phyloP scores from a whole-genome alignment of 2,888 invertebrate genomes.

The Eilema depressum region DNA sequence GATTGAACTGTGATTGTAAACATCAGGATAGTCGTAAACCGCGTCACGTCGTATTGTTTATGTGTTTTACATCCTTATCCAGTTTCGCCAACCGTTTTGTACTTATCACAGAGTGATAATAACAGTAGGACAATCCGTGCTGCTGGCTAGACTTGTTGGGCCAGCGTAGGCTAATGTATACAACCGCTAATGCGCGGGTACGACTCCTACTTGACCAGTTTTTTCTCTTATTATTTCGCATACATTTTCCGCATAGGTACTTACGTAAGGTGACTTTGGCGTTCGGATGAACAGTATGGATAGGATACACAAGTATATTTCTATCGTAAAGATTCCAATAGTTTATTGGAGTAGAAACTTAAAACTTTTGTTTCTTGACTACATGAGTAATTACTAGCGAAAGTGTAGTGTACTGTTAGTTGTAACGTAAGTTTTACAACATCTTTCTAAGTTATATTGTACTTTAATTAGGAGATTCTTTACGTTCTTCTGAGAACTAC shows the following conservation, averaged over 20 bases:
- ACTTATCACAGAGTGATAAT: constrained; percentile 24
- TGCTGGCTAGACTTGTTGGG: not conserved
- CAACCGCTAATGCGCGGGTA: too few relatives aligned
- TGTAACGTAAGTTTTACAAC: not conserved
- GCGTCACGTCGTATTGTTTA: constrained; percentile 25
- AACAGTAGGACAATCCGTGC: not conserved
- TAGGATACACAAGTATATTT: not conserved
- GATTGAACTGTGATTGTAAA: constrained; percentile 25
- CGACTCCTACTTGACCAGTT: too few relatives aligned
- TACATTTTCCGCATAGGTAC: too few relatives aligned
- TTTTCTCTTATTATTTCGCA: too few relatives aligned
- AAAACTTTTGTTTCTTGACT: not conserved
- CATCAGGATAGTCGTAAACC: constrained; percentile 21
- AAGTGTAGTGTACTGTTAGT: not conserved
- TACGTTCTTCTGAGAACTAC: not conserved
- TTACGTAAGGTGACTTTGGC: too few relatives aligned
- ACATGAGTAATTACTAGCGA: not conserved
- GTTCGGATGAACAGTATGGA: not conserved
- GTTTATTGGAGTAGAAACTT: not conserved
- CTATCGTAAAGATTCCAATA: not conserved
- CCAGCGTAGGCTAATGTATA: not conserved
- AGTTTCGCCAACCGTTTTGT: constrained; percentile 17
- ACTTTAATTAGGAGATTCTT: not conserved
- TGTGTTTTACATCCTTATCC: constrained; percentile 29
- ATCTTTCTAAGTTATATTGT: not conserved